Base-by-base conservation (phyloP, 1,140 invertebrate species). In the Subanguina moxae region DNA sequence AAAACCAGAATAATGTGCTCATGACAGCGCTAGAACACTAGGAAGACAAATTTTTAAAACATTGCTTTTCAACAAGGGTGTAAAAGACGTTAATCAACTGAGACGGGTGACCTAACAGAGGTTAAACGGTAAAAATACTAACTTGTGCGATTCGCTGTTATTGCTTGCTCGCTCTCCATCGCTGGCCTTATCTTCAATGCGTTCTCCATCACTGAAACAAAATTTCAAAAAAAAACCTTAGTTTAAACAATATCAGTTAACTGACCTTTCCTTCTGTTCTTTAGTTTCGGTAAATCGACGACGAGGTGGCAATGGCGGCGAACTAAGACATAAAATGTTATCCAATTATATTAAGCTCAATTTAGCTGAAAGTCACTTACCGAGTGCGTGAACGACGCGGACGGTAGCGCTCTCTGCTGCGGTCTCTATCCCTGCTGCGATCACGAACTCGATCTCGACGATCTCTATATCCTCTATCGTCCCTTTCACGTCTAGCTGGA, bases 371-470 rank as follows among this genome's bases (percentile, higher is more conserved):
- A 38, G 11, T 3, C 11, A 38, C 15, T 48, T 57, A n/a, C 28
- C 59, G 8, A 64, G 48, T 48, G 46, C 57, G n/a, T 45, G 61
- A 59, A 61, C 59, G 38, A 28, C 38, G 8, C 17, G 1, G 7
- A 68, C 48, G 48, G 15, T 52, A 52, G 17, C 48, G 48, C 15
- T 52, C 48, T 52, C 48, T 19, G 17, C 48, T 52, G 48, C 48
- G 48, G 3, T 52, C 48, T 52, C 48, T 19, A 52, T 25, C 23
- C 8, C 23, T 25, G 23, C 48, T 52, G 23, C 48, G 48, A 52
- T 52, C 48, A 3, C 48, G 48, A 52, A 21, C 8, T 3, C 48
- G n/a, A 15, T 52, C 48, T 25, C 48, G 48, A 25, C 48, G 48
- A 15, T 52, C 48, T 15, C 48, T 52, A 8, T 19, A 7, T 3